Base-by-base conservation (phyloP, 2,888 invertebrate species). In the Odontocolon sp. region DNA sequence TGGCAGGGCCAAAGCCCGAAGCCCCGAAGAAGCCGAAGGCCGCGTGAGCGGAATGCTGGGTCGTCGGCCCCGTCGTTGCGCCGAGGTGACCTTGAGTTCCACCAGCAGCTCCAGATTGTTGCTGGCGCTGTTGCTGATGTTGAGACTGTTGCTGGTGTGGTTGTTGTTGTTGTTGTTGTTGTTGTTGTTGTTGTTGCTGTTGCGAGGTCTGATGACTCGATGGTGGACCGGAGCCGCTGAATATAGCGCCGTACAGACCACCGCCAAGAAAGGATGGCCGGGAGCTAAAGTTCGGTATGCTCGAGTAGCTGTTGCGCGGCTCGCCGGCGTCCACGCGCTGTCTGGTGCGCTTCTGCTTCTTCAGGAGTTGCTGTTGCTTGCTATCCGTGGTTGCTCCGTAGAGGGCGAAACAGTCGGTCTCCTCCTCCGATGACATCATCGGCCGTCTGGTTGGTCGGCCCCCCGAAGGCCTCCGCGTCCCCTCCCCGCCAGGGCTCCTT, bases 391-490 rank as follows among this genome's bases (percentile, higher is more conserved):
- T 88, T 91, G 91, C 96, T 95, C 95, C 95, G 94, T 95, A 96
- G 95, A 96, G 96, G 94, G 96, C 96, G 94, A 95, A 96, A 94
- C 94, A 94, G 93, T 95, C 96, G 94, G 95, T 95, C 95, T 96
- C 96, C 96, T 96, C 96, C 95, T 96, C 96, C 95, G 96, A 96
- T 96, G 96, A 96, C 96, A 96, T 96, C 96, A 96, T 96, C 94
- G 93, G 96, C 95, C 93, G 94, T 93, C 90, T 90, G 90, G 90
- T 90, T 90, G 90, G 90, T 92, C 93, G 93, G 92, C 93, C 94
- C 94, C 93, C 93, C 93, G 94, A 95, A 95, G 95, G 95, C 94
- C 94, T 94, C 93, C 94, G 93, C 91, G 92, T 91, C 93, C 91
- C 94, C 93, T 92, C 91, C 92, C 91, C 92, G 91, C 92, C 92